Percentiles rank a stretch among this genome's conserved stretches.
These are phyloP conservation scores for Pelmatolapia mariae DNA, from an alignment of 2,113 vertebrate species.

Conservation along the genomic window DNA sequence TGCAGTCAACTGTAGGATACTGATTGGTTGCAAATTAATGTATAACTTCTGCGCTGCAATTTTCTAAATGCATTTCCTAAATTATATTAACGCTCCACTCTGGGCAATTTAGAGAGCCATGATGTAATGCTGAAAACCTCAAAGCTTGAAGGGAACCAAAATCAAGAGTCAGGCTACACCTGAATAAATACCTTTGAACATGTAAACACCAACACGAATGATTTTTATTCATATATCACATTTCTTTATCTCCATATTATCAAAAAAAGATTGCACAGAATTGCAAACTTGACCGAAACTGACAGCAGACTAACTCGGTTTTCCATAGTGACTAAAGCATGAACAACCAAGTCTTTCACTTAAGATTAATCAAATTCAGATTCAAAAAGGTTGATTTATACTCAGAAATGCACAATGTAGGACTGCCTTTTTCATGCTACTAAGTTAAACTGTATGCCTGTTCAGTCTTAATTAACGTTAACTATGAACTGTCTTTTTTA, in stretches of 20 bases:
- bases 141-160: not conserved
- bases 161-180: not conserved
- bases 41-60: rapidly evolving
- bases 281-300: not conserved
- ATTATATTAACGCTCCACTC: not conserved
- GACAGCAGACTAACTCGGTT: rapidly evolving
- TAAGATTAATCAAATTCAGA: not conserved
- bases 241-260: not conserved
- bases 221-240: not conserved
- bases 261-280: not conserved
- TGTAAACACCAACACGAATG: not conserved
- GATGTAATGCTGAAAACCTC: not conserved
- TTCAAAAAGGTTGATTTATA: not conserved
- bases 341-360: not conserved
- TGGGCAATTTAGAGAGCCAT: not conserved
- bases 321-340: not conserved
- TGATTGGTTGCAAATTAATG: not conserved
- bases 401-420: not conserved
- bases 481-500: not conserved
- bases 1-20: not conserved
- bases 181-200: not conserved
- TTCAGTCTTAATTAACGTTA: not conserved
- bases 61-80: not conserved
- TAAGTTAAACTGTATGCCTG: not conserved
- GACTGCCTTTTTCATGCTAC: not conserved